Evolutionary conservation across 2,797 vertebrate species (phyloP), one percentile per base, ranked within the genome.

Genomic region (Brachymystax lenok): DNA sequence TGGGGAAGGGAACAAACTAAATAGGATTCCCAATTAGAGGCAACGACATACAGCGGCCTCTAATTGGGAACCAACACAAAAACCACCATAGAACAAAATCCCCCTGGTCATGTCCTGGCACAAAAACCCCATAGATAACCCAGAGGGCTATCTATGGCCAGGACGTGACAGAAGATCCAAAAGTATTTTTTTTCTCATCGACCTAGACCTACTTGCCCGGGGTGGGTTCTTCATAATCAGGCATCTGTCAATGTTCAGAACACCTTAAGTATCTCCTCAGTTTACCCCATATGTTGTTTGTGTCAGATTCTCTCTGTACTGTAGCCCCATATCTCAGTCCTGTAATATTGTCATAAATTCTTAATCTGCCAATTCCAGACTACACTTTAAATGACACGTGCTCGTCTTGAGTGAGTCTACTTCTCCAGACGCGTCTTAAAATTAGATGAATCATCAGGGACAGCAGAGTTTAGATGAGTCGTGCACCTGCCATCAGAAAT

Each of bases 401-500:
- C 77, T 75, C 30, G 79, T 82, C 87, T 76, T 75, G 61, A 74
- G 71, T 73, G 74, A 73, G 76, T 72, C 64, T 19, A 73, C 80
- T 84, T 81, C 86, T 87, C 80, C 83, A 85, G 90, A 88, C 86
- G 88, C 84, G 88, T 86, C 84, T 89, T 89, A 87, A 90, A 88
- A 88, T 86, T 73, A 91, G 88, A 91, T 92, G 86, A 91, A 90
- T 91, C 89, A 83, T 74, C 0, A 4, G 88, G 82, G 88, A 88
- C 71, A 21, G 75, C 67, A 80, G 33, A 85, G 84, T 86, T 69
- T 84, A 82, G 86, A 88, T 77, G 84, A 90, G 81, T 82, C 76
- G 78, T 88, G 85, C 90, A 92, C 90, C 89, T 92, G 91, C 86
- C 91, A 89, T 86, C 75, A 52, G 83, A 88, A 92, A 92, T 91